These are phyloP conservation scores for Heterodera schachtii DNA, from an alignment of 1,140 invertebrate species.

Conservation along the genomic window DNA sequence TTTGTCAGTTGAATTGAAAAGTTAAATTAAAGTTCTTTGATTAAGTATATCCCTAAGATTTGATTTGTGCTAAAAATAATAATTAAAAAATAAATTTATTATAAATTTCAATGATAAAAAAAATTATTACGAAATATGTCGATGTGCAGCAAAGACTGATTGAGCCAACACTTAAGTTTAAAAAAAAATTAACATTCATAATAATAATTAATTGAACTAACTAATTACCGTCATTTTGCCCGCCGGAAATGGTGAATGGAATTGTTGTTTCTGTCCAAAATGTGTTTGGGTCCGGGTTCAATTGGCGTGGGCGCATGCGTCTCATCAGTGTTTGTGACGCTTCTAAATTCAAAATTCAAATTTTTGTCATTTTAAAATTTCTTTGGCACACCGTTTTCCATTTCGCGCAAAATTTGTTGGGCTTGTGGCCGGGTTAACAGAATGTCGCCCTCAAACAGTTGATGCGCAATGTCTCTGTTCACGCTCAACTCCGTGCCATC, in stretches of 20 bases:
- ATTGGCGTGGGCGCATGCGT: conserved; percentile 44
- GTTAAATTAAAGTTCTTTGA: too few species aligned
- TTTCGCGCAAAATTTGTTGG: conserved; percentile 49
- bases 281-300: conserved; percentile 46
- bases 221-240: conserved; percentile 34
- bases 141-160: neutral
- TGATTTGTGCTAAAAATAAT: neutral
- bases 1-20: too few species aligned
- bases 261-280: conserved; percentile 54
- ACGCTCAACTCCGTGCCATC: conserved; percentile 38
- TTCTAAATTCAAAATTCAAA: neutral
- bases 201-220: neutral
- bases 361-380: neutral
- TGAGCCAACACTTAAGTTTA: neutral
- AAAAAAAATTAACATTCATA: conserved; percentile 20
- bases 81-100: neutral
- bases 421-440: conserved; percentile 56
- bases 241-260: conserved; percentile 39
- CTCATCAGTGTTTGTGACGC: conserved; percentile 11
- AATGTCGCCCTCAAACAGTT: conserved; percentile 63
- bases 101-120: too few species aligned
- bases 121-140: neutral
- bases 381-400: conserved; percentile 39
- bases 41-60: too few species aligned
- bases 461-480: conserved; percentile 50